These are phyloP conservation scores for Hypercompe scribonia DNA, from an alignment of 2,888 invertebrate genomes.

Conservation along the genomic window DNA sequence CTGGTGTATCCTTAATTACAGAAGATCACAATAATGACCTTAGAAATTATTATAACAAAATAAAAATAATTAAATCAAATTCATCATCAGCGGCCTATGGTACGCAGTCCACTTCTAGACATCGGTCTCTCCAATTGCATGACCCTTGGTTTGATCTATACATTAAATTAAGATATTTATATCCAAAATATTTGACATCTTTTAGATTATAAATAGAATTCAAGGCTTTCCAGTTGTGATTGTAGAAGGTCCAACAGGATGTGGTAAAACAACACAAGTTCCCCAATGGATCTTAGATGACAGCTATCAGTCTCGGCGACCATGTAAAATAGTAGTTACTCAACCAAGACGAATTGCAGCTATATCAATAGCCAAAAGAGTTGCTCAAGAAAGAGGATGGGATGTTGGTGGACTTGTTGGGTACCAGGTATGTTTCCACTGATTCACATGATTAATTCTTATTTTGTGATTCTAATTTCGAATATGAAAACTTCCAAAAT, in stretches of 20 bases:
- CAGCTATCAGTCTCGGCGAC: conserved; percentile 86
- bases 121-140: too few species aligned
- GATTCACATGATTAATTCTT: background rate
- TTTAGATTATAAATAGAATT: conserved; percentile 90
- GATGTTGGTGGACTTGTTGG: conserved; percentile 93
- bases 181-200: background rate
- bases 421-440: conserved; percentile 89
- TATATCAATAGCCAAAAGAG: conserved; percentile 94
- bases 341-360: conserved; percentile 98
- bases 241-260: conserved; percentile 97
- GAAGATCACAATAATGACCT: too few species aligned
- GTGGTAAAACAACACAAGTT: conserved; percentile 96
- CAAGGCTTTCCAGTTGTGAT: conserved; percentile 91
- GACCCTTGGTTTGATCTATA: too few species aligned
- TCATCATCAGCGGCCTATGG: too few species aligned
- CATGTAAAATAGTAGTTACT: conserved; percentile 96
- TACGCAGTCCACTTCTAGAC: too few species aligned
- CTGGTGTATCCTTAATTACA: too few species aligned
- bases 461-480: too few species aligned
- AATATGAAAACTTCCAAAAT: too few species aligned
- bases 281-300: conserved; percentile 97
- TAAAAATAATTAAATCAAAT: too few species aligned
- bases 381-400: conserved; percentile 94
- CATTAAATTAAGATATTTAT: too few species aligned
- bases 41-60: too few species aligned